A percentile compares a stretch with the other conserved stretches of the same genome.
phyloP scores from a whole-genome alignment of 2,888 invertebrate genomes.

The Cephus spinipes region DNA sequence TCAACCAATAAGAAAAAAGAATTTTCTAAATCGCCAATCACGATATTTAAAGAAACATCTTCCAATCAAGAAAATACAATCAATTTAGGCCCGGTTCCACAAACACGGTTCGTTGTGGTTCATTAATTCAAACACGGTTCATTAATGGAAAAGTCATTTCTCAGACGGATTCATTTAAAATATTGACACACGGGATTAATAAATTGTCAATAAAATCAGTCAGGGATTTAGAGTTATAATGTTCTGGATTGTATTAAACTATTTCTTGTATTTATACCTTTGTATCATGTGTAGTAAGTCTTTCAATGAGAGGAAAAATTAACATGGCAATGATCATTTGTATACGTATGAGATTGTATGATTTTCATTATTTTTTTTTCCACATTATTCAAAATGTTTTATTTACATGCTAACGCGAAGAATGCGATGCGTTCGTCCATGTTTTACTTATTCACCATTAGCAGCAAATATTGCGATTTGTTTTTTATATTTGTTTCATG shows the following conservation, averaged over 20 bases:
- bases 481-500: conserved; percentile 1
- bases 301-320: background rate
- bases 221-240: background rate
- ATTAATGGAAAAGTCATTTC: background rate
- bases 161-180: background rate
- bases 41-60: background rate
- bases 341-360: background rate
- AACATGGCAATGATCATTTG: background rate
- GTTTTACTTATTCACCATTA: background rate
- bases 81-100: background rate
- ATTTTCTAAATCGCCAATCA: background rate
- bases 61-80: background rate
- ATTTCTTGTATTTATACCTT: background rate
- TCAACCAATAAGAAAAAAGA: background rate
- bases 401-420: background rate
- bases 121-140: no score
- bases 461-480: background rate
- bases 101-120: no score
- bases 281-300: background rate
- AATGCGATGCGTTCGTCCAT: background rate
- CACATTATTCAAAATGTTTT: background rate
- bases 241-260: background rate
- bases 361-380: background rate
- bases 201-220: background rate
- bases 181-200: background rate